Evolutionary conservation across 1,140 invertebrate species (phyloP), one percentile per base, ranked within the genome.

Genomic region (Lanistes nyassanus): DNA sequence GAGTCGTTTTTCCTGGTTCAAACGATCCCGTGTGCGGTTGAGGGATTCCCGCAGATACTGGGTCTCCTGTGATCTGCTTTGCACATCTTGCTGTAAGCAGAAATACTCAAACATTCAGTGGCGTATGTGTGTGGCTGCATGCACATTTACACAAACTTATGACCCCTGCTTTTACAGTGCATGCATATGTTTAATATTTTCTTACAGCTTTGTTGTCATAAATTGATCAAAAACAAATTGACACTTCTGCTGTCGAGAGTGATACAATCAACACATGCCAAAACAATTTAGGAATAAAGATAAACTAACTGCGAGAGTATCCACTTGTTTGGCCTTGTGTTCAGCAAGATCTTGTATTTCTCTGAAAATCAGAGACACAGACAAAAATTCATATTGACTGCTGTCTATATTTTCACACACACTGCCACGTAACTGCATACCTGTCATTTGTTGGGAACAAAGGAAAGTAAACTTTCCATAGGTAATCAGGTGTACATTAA

Each of bases 1-100:
- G 0, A 89, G 81, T 13, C 87, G 75, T 68, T 88, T 89, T 76
- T 89, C 89, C 75, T 89, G 86, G 39, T 89, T 85, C 4, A 90
- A 81, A 55, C 78, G 76, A 58, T 86, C 82, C 75, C 82, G 79
- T 23, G 88, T 85, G 69, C 85, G 80, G 60, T 83, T 84, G 13
- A 89, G 78, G 4, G 87, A 86, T 62, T 89, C 88, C 34, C 88
- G 77, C 37, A 90, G 76, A 73, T 86, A 88, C 42, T 87, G 80
- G 2, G 86, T 81, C 75, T 89, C 89, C 58, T 90, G 88, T 47
- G 83, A 64, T 73, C 82, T 81, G 39, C 65, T 83, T 76, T 84
- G 76, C 34, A 88, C 78, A 78, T 88, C 86, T 77, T 81, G 81
- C 88, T 89, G 76, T 21, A 77, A 84, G 19, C 42, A 47, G 5